phyloP scores from a whole-genome alignment of 2,797 vertebrate species.

The Columba guinea region DNA sequence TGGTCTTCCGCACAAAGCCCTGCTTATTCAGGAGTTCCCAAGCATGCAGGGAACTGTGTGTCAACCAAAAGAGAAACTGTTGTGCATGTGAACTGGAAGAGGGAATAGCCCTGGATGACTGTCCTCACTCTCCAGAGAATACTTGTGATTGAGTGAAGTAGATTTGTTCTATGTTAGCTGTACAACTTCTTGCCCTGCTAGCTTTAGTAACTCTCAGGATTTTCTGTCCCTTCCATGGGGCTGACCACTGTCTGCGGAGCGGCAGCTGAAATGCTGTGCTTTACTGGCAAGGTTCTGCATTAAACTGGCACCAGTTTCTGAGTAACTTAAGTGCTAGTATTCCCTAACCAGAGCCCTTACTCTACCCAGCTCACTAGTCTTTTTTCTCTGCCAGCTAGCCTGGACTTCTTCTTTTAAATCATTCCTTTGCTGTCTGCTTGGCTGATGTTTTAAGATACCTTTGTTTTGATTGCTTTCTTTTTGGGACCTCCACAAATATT shows the following conservation, averaged over 20 bases:
- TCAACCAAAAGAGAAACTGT: neutral
- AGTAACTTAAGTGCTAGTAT: neutral
- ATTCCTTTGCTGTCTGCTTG: neutral
- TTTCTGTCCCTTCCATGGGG: neutral
- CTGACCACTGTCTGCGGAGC: rapidly evolving
- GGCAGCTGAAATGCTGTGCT: neutral
- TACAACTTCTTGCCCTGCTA: neutral
- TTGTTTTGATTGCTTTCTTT: neutral
- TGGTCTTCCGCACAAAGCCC: neutral
- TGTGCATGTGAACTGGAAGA: neutral
- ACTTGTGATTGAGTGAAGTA: neutral
- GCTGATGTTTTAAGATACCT: neutral
- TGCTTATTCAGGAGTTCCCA: neutral
- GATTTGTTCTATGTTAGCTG: neutral
- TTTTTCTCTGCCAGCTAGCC: neutral
- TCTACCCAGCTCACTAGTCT: neutral
- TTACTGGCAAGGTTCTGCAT: neutral
- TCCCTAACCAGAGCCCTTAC: neutral
- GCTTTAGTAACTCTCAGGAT: neutral
- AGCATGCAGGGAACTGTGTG: neutral
- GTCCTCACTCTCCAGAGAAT: neutral
- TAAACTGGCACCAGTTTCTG: neutral
- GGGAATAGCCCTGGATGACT: neutral
- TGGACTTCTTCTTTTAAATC: neutral
- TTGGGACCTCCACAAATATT: neutral